phyloP scores from a whole-genome alignment of 2,888 invertebrate genomes.

The Anarsia innoxiella region DNA sequence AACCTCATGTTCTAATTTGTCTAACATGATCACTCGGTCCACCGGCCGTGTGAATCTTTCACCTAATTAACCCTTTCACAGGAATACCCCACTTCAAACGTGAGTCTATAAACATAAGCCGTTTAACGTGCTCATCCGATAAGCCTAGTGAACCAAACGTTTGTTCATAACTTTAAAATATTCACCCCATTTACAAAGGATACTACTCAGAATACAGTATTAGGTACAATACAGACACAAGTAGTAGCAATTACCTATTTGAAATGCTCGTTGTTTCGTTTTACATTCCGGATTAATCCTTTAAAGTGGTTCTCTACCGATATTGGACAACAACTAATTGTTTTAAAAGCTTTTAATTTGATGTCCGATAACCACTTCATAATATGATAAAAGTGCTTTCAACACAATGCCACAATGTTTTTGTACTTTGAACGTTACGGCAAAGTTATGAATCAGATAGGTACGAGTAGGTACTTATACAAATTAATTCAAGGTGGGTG shows the following conservation, averaged over 20 bases:
- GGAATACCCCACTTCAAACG: slow-evolving; percentile 63
- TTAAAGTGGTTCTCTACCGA: slow-evolving; percentile 32
- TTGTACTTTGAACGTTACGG: too few relatives aligned
- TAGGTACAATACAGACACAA: too few relatives aligned
- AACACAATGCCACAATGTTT: not conserved
- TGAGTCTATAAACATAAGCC: slow-evolving; percentile 51
- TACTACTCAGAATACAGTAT: too few relatives aligned
- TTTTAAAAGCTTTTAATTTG: slow-evolving; percentile 57
- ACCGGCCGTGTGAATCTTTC: slow-evolving; percentile 59
- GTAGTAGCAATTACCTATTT: too few relatives aligned
- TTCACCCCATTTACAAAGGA: slow-evolving; percentile 17
- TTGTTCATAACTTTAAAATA: slow-evolving; percentile 40
- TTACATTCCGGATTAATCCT: slow-evolving; percentile 26
- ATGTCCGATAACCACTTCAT: slow-evolving; percentile 34
- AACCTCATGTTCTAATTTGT: slow-evolving; percentile 56
- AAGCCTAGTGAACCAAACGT: slow-evolving; percentile 37
- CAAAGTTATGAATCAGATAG: too few relatives aligned
- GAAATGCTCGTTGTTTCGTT: too few relatives aligned
- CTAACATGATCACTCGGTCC: slow-evolving; percentile 60
- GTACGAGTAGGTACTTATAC: too few relatives aligned
- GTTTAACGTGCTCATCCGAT: slow-evolving; percentile 33
- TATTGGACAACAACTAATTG: slow-evolving; percentile 49
- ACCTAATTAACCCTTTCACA: slow-evolving; percentile 68
- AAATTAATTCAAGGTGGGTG: too few relatives aligned
- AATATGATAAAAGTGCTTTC: slow-evolving; percentile 25